Base-by-base conservation (phyloP, 2,113 vertebrate species). In the Dolichallabes microphthalmus region DNA sequence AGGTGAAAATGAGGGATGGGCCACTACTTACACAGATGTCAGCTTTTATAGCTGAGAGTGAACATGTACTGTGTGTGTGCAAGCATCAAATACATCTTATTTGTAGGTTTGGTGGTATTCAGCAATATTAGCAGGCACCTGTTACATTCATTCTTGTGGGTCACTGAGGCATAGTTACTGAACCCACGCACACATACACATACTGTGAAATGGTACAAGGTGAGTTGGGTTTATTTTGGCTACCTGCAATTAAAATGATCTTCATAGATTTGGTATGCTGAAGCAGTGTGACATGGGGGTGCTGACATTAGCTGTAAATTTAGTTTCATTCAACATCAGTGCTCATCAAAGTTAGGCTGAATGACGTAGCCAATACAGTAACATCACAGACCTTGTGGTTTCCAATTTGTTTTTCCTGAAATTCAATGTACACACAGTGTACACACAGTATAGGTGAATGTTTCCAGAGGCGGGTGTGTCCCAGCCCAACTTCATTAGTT, bases 1-100 rank as follows among this genome's bases (percentile, higher is more conserved):
- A 89, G 89, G 87, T 90, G 86, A 87, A 89, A 90, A 80, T 83
- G 84, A 91, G 69, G 84, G 80, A 86, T 82, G 75, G 73, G 81
- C 64, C 69, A 63, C 57, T 88, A 88, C 87, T 57, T 87, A 87
- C 89, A 88, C 76, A 57, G 63, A 60, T 83, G 85, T n/a, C n/a
- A n/a, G n/a, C 58, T 85, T 88, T 77, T 50, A 86, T 75, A 89
- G 78, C 71, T 12, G 68, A 76, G 86, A 77, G 87, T 89, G 83
- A 80, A 77, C 71, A 60, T 77, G 83, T 80, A 69, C 39, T 85
- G 64, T 35, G 85, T 61, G 68, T 87, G 69, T 80, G 74, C 52
- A 66, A 89, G 86, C 86, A 85, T 87, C 85, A 87, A 83, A 83
- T 85, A 87, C 83, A 76, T 75, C 88, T 85, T 69, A 79, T 61